These are phyloP conservation scores for Microctonus hyperodae DNA, from an alignment of 2,888 invertebrate species.

Conservation along the genomic window DNA sequence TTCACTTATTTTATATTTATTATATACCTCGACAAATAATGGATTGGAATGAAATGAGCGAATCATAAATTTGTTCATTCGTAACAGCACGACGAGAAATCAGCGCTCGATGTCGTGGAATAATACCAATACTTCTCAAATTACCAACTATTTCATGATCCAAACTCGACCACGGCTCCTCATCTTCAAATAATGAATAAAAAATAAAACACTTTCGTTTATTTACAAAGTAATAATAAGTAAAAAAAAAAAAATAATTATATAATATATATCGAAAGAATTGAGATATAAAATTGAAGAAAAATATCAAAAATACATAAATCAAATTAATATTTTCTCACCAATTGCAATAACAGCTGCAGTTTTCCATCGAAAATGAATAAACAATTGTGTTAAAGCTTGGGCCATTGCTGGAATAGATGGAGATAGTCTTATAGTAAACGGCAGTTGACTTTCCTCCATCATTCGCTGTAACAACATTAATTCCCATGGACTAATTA, in stretches of 20 bases:
- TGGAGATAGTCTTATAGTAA: slow-evolving; percentile 60
- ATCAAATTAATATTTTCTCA: slow-evolving; percentile 52
- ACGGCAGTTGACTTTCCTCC: slow-evolving; percentile 48
- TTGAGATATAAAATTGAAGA: too few relatives aligned
- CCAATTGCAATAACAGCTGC: slow-evolving; percentile 66
- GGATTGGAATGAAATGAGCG: slow-evolving; percentile 62
- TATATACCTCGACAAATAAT: slow-evolving; percentile 65
- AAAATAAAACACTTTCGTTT: too few relatives aligned
- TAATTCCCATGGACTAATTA: slow-evolving; percentile 4
- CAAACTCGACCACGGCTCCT: slow-evolving; percentile 67
- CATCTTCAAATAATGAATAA: slow-evolving; percentile 57
- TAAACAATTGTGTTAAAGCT: slow-evolving; percentile 64
- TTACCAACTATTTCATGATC: slow-evolving; percentile 65
- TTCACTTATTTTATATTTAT: background rate
- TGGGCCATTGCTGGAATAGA: slow-evolving; percentile 64
- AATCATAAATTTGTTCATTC: slow-evolving; percentile 60
- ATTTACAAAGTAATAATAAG: too few relatives aligned
- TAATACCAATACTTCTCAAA: slow-evolving; percentile 65
- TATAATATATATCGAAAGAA: background rate
- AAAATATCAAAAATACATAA: too few relatives aligned
- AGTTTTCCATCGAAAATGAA: slow-evolving; percentile 67
- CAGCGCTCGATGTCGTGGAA: slow-evolving; percentile 66
- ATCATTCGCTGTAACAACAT: slow-evolving; percentile 44
- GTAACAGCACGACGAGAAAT: slow-evolving; percentile 60
- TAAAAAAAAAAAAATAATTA: too few relatives aligned